phyloP scores from a whole-genome alignment of 1,140 invertebrate species.

The Ceratosolen fusciceps region DNA sequence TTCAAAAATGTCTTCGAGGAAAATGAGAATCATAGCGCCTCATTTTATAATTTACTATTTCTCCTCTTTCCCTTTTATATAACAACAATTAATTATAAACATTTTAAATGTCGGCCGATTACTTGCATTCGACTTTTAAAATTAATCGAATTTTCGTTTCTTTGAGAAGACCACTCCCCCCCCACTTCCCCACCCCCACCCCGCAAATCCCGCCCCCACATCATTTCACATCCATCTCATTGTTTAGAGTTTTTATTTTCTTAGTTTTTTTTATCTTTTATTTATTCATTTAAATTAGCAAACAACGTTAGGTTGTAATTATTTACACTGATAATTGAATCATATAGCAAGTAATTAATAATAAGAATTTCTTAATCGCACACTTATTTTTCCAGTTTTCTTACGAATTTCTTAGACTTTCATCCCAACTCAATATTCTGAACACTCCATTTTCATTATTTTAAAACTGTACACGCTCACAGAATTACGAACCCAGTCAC shows the following conservation, averaged over 20 bases:
- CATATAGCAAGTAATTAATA: slow-evolving; percentile 39
- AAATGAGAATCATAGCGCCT: neutral
- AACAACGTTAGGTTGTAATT: slow-evolving; percentile 38
- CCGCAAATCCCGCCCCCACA: neutral
- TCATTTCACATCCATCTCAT: neutral
- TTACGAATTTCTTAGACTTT: neutral
- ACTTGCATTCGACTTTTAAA: no score
- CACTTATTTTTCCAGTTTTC: neutral
- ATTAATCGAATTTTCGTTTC: neutral
- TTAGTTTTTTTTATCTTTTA: slow-evolving; percentile 6
- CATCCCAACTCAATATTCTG: neutral
- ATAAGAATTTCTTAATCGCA: slow-evolving; percentile 26
- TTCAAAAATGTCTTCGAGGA: neutral
- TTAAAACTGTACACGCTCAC: neutral
- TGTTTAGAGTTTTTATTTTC: neutral
- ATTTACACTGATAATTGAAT: slow-evolving; percentile 42
- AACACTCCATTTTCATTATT: neutral
- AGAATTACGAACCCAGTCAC: neutral
- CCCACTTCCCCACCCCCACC: neutral
- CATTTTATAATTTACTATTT: neutral
- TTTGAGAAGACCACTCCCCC: no score
- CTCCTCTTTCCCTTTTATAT: no score
- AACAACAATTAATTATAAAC: neutral
- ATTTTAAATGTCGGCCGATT: neutral
- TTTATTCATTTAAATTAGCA: slow-evolving; percentile 33